Evolutionary conservation across 2,797 vertebrate genomes (phyloP).

Genomic region (Danio jaintianensis): DNA sequence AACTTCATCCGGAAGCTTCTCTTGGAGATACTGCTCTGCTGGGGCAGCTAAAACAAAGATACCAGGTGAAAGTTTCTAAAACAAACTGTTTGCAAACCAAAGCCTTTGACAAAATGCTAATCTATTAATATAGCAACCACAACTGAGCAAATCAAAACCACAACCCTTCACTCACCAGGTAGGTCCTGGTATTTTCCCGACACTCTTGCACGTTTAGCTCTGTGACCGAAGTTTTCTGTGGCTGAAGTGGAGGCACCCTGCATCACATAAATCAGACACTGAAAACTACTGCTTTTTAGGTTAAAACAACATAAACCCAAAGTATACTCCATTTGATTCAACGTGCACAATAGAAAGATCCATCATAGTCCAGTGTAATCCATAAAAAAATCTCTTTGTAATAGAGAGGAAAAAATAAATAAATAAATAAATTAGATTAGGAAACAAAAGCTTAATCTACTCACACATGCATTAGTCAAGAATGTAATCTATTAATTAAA

Average conservation of each 20-base stretch:
- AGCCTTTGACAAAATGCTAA: background rate
- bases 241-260: constrained; percentile 98
- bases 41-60: constrained; percentile 85
- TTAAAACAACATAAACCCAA: background rate
- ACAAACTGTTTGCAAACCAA: background rate
- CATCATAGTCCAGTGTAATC: too few relatives aligned
- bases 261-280: constrained; percentile 13
- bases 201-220: constrained; percentile 97
- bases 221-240: constrained; percentile 97
- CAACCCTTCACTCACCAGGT: constrained; percentile 83
- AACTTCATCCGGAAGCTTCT: constrained; percentile 98
- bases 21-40: constrained; percentile 98
- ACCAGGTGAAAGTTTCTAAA: background rate
- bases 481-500: too few relatives aligned
- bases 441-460: too few relatives aligned
- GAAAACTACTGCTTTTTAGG: background rate
- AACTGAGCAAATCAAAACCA: background rate
- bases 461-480: too few relatives aligned
- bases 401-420: too few relatives aligned
- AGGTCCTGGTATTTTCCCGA: constrained; percentile 97
- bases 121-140: background rate
- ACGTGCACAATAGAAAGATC: too few relatives aligned
- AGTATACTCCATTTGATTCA: too few relatives aligned
- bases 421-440: too few relatives aligned
- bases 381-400: too few relatives aligned